Conservation (phyloP, 2,797 vertebrate genomes). For the Molossus alvarezi region DNA sequence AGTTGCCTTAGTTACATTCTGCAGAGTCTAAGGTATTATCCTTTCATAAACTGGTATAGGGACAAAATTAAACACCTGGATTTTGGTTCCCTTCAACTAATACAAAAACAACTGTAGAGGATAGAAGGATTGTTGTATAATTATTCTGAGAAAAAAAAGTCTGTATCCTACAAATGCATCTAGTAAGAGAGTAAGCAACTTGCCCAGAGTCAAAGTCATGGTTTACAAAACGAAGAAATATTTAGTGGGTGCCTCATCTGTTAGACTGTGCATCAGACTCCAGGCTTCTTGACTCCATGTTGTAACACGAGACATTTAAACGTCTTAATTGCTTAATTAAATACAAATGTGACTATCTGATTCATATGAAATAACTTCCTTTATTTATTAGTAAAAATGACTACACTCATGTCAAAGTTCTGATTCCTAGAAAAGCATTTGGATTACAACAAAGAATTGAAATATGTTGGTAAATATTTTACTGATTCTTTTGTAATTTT, state of each 20-base stretch:
- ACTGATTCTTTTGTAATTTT: constrained; percentile 55
- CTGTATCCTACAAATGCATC: neutral
- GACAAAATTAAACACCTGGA: constrained; percentile 28
- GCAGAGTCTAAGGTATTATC: neutral
- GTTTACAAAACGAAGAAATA: constrained; percentile 56
- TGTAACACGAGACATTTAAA: neutral
- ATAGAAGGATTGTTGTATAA: neutral
- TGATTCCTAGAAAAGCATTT: constrained; percentile 51
- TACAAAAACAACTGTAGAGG: neutral
- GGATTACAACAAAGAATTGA: constrained; percentile 49
- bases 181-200: neutral
- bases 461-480: constrained; percentile 67
- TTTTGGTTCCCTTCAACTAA: constrained; percentile 44
- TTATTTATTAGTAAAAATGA: neutral
- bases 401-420: neutral
- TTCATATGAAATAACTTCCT: constrained; percentile 20
- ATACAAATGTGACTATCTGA: neutral
- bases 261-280: neutral
- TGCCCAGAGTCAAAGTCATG: neutral
- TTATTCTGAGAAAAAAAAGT: neutral
- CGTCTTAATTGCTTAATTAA: neutral
- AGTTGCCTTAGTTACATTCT: constrained; percentile 46
- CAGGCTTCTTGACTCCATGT: neutral
- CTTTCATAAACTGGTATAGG: constrained; percentile 23
- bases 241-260: neutral